A percentile compares a stretch with the other conserved stretches of the same genome.
Evolutionary conservation across 1,140 invertebrate genomes (phyloP).

Genomic region (Papilio machaon): DNA sequence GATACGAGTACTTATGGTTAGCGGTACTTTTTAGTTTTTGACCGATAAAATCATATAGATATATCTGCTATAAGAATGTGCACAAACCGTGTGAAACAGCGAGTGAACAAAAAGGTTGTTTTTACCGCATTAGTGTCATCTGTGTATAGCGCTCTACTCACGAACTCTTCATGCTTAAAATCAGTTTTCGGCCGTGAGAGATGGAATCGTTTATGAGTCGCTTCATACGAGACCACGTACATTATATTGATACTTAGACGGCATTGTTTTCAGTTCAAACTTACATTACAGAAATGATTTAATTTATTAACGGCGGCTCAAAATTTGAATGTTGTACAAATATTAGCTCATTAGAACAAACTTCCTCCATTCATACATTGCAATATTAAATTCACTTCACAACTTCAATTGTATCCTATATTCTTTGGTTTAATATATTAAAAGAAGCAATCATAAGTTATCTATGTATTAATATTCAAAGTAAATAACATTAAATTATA

Average conservation of each 20-base stretch:
- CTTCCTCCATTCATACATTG: too few species aligned
- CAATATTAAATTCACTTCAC: too few species aligned
- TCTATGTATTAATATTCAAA: not conserved
- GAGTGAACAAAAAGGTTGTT: conserved; percentile 8
- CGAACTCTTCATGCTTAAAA: conserved; percentile 30
- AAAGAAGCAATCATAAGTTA: not conserved
- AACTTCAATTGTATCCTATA: too few species aligned
- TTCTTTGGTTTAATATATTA: not conserved
- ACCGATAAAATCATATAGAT: not conserved
- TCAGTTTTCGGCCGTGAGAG: conserved; percentile 43
- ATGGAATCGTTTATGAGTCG: conserved; percentile 39
- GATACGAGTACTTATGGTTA: too few species aligned
- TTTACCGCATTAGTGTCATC: conserved; percentile 13
- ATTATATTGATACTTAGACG: not conserved
- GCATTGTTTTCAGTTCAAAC: not conserved
- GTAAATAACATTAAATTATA: not conserved
- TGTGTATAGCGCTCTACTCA: not conserved
- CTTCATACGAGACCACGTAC: conserved; percentile 28
- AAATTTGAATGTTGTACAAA: not conserved
- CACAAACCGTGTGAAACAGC: conserved; percentile 1
- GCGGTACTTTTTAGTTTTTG: not conserved
- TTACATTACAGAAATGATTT: not conserved
- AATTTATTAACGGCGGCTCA: not conserved
- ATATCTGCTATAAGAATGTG: conserved; percentile 6
- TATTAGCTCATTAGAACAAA: not conserved